phyloP scores from a whole-genome alignment of 2,888 invertebrate species.

The Sipunculus nudus region DNA sequence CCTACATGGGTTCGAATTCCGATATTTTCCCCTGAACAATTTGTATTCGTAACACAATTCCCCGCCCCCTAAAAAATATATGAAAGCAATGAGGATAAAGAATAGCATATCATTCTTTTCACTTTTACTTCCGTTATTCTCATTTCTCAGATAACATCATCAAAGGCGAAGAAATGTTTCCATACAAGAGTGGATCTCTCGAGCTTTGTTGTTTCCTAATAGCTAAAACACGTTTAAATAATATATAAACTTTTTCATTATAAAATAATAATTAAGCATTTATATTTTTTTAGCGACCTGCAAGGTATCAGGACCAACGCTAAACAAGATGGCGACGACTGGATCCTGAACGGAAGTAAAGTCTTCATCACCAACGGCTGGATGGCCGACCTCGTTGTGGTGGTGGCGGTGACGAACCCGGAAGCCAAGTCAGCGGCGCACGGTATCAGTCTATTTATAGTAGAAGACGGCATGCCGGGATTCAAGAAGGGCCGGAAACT shows the following conservation, averaged over 20 bases:
- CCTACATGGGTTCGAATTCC: no score
- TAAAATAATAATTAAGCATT: background rate
- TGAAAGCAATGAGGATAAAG: no score
- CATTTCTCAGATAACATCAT: no score
- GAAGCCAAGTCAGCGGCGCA: slow-evolving; percentile 65
- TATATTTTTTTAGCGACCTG: slow-evolving; percentile 60
- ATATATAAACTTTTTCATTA: background rate
- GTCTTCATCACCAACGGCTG: slow-evolving; percentile 68
- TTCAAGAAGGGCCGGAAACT: slow-evolving; percentile 67
- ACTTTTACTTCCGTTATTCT: no score
- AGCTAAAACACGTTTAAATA: no score
- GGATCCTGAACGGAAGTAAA: slow-evolving; percentile 68
- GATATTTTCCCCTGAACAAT: no score
- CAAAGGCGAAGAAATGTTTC: no score
- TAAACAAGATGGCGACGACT: slow-evolving; percentile 66
- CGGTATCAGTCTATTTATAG: slow-evolving; percentile 67
- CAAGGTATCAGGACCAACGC: slow-evolving; percentile 67
- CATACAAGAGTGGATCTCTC: no score
- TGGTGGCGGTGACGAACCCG: slow-evolving; percentile 66
- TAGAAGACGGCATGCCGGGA: slow-evolving; percentile 66
- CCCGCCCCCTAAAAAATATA: no score
- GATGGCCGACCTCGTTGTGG: slow-evolving; percentile 65
- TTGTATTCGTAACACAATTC: no score
- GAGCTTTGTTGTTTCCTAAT: no score
- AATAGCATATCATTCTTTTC: no score